These are phyloP conservation scores for Malurus splendens DNA, from an alignment of 2,797 vertebrate species.

Conservation along the genomic window DNA sequence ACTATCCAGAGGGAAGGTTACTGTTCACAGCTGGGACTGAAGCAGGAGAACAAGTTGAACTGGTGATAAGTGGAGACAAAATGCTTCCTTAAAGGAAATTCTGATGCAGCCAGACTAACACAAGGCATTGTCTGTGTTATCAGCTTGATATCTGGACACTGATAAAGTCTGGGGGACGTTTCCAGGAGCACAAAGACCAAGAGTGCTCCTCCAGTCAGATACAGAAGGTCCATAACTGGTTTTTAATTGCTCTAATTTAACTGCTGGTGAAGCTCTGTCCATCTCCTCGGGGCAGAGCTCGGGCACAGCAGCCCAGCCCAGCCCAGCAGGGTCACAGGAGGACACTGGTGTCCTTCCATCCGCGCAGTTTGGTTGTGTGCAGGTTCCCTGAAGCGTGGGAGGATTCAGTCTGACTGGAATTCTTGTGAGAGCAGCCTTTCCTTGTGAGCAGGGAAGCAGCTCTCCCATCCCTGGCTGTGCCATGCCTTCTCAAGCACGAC, in stretches of 20 bases:
- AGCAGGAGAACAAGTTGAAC: neutral
- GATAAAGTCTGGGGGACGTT: neutral
- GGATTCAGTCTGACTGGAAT: constrained; percentile 2
- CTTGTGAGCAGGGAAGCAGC: neutral
- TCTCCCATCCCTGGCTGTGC: neutral
- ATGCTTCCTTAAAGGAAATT: neutral
- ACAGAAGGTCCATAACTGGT: neutral
- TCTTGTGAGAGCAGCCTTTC: neutral
- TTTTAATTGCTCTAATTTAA: neutral
- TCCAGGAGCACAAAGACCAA: neutral
- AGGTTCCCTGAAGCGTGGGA: neutral
- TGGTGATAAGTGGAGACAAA: neutral
- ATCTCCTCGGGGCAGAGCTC: neutral
- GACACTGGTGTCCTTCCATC: neutral
- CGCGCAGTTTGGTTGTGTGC: neutral
- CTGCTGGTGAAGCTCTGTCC: neutral
- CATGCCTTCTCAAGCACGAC: neutral
- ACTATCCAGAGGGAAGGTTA: neutral
- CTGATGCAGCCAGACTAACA: neutral
- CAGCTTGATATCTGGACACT: neutral
- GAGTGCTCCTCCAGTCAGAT: neutral
- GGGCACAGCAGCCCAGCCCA: neutral
- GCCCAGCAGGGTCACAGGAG: neutral
- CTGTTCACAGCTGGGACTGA: neutral
- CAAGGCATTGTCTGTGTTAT: neutral